Percentiles rank a stretch among this genome's conserved stretches.
phyloP scores from a whole-genome alignment of 2,113 vertebrate species.

The Geothlypis trichas region DNA sequence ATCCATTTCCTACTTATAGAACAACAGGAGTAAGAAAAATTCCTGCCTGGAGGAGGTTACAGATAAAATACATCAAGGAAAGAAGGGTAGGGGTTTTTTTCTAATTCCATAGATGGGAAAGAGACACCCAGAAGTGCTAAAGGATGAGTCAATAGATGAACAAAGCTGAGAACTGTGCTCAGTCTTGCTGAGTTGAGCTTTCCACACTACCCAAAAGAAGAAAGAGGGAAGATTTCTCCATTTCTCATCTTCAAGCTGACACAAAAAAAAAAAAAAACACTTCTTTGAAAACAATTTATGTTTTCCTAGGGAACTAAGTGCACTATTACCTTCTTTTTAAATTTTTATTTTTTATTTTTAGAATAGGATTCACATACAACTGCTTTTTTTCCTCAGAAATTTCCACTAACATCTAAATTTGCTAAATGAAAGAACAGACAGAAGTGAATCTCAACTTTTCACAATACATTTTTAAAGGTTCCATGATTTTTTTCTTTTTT shows the following conservation, averaged over 20 bases:
- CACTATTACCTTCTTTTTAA: not conserved
- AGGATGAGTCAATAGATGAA: not conserved
- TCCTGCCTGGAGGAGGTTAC: not conserved
- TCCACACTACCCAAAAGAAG: not conserved
- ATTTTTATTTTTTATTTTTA: not conserved
- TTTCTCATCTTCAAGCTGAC: not conserved
- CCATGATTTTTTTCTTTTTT: not conserved
- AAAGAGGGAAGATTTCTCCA: not conserved
- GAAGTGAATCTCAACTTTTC: not conserved
- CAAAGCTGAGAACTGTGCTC: not conserved
- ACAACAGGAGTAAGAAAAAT: not conserved
- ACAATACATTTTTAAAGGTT: not conserved
- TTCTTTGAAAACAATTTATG: rapidly evolving
- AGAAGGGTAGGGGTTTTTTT: not conserved
- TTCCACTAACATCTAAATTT: not conserved
- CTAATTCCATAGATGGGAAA: not conserved
- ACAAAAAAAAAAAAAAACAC: rapidly evolving
- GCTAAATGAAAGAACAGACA: not conserved
- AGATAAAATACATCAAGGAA: not conserved
- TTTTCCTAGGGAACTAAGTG: not conserved
- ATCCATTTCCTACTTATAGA: not conserved
- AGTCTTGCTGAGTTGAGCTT: not conserved
- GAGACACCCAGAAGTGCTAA: not conserved
- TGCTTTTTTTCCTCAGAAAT: not conserved
- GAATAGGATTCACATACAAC: not conserved